Evolutionary conservation across 2,888 invertebrate genomes (phyloP).

Genomic region (Dolichopus griseipennis): DNA sequence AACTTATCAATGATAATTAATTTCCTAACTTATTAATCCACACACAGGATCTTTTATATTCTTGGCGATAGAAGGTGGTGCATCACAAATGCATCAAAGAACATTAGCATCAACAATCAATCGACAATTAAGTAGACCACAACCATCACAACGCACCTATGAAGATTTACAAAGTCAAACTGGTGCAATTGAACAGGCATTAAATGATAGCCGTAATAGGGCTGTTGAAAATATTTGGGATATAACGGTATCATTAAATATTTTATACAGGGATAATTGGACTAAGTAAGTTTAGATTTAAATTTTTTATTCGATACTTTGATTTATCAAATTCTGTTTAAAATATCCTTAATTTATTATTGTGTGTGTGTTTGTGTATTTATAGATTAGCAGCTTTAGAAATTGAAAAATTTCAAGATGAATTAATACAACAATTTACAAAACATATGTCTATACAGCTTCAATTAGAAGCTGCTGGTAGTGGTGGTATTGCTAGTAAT

Average conservation of each 20-base stretch:
- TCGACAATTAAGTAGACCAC: constrained; percentile 40
- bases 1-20: no score
- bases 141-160: constrained; percentile 22
- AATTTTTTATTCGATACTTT: not conserved
- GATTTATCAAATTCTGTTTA: not conserved
- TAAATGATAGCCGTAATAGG: constrained; percentile 25
- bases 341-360: no score
- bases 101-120: constrained; percentile 49
- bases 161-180: constrained; percentile 8
- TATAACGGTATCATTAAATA: constrained; percentile 77
- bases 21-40: no score
- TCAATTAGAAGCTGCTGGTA: constrained; percentile 42
- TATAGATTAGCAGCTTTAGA: constrained; percentile 44
- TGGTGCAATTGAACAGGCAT: constrained; percentile 8
- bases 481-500: constrained; percentile 26
- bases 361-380: no score
- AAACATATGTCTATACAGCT: constrained; percentile 60
- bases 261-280: constrained; percentile 85
- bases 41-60: constrained; percentile 74
- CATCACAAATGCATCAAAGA: constrained; percentile 37
- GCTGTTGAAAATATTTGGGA: constrained; percentile 88
- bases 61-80: constrained; percentile 69
- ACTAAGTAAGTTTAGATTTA: constrained; percentile 55
- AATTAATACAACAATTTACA: constrained; percentile 67
- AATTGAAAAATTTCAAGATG: constrained; percentile 66